A percentile compares a stretch with the other conserved stretches of the same genome.
Evolutionary conservation across 2,888 invertebrate species (phyloP).

Genomic region (Leptura quadrifasciata): DNA sequence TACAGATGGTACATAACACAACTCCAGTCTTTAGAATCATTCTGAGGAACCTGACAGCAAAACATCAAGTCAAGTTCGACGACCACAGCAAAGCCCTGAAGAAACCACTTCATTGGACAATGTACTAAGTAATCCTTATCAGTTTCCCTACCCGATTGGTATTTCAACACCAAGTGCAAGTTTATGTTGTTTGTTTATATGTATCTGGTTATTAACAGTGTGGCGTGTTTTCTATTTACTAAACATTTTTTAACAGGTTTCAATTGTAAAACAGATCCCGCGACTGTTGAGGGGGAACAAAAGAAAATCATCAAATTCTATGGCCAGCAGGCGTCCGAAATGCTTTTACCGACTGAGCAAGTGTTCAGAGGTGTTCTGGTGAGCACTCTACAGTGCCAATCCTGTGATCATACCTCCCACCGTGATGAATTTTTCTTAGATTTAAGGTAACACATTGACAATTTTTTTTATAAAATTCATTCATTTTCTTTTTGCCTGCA

Average conservation of each 20-base stretch:
- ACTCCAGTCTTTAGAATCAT: too few relatives aligned
- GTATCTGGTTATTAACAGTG: slow-evolving; percentile 26
- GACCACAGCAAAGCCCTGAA: too few relatives aligned
- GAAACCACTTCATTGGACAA: too few relatives aligned
- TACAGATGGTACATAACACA: too few relatives aligned
- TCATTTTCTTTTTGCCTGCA: slow-evolving; percentile 27
- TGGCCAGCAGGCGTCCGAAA: slow-evolving; percentile 86
- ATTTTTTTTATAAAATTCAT: slow-evolving; percentile 21
- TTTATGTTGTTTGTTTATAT: background rate
- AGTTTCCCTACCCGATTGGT: too few relatives aligned
- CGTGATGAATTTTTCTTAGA: slow-evolving; percentile 95
- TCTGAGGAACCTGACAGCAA: too few relatives aligned
- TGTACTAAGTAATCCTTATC: too few relatives aligned
- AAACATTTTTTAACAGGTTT: slow-evolving; percentile 69
- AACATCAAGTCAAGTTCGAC: too few relatives aligned
- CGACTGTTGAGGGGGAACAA: slow-evolving; percentile 85
- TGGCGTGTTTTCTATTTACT: slow-evolving; percentile 20
- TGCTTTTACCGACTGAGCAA: slow-evolving; percentile 88
- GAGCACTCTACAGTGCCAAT: slow-evolving; percentile 91
- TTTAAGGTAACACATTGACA: slow-evolving; percentile 73
- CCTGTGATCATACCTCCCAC: slow-evolving; percentile 90
- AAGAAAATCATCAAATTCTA: slow-evolving; percentile 88
- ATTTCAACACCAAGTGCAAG: background rate
- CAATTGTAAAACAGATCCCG: slow-evolving; percentile 83
- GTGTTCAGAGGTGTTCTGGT: slow-evolving; percentile 96